These are phyloP conservation scores for Heloderma charlesbogerti DNA, from an alignment of 2,113 vertebrate species.

Conservation along the genomic window DNA sequence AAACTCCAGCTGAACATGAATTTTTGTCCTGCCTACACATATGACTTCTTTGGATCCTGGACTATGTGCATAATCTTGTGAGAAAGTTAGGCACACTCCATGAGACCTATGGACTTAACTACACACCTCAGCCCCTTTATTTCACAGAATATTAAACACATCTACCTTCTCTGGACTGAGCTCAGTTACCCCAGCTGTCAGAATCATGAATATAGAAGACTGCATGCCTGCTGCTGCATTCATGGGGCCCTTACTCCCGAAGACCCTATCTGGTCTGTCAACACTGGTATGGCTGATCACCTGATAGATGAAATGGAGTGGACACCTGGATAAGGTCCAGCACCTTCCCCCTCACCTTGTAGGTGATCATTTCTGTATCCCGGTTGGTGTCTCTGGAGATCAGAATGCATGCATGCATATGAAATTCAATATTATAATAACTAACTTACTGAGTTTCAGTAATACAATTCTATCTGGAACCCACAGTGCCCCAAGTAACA, in stretches of 20 bases:
- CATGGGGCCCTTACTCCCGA: background rate
- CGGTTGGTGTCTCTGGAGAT: background rate
- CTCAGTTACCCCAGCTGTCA: background rate
- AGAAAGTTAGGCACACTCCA: too few species aligned
- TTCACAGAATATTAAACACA: background rate
- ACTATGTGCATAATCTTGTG: too few species aligned
- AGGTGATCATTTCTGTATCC: background rate
- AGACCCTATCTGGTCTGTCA: background rate
- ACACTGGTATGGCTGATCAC: background rate
- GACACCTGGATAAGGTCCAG: background rate
- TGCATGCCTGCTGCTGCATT: background rate
- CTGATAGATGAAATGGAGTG: background rate
- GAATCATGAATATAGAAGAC: background rate
- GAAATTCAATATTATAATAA: background rate
- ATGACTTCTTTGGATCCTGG: too few species aligned
- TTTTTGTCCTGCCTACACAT: too few species aligned
- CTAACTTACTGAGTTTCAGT: background rate
- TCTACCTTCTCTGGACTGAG: background rate
- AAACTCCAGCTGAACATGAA: too few species aligned
- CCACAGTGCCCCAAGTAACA: background rate
- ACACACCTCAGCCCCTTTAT: too few species aligned
- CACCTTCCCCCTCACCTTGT: background rate
- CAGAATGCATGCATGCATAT: background rate
- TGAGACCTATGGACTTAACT: too few species aligned
- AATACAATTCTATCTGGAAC: background rate